These are phyloP conservation scores for Hartigia nigra DNA, from an alignment of 2,888 invertebrate species.

Conservation along the genomic window DNA sequence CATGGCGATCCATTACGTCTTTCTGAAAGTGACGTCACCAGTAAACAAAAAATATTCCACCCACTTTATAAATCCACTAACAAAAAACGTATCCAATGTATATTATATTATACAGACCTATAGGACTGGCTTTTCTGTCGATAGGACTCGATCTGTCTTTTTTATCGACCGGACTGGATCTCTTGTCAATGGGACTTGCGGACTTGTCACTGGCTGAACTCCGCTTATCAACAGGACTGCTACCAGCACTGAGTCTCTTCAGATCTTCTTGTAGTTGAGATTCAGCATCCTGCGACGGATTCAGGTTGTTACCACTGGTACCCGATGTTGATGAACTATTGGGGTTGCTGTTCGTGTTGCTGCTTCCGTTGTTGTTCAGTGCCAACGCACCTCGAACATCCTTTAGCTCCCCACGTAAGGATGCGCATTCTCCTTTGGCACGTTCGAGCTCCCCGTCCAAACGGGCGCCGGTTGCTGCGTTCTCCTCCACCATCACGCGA, in stretches of 20 bases:
- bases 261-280: constrained; percentile 41
- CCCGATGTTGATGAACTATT: constrained; percentile 42
- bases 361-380: constrained; percentile 51
- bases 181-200: constrained; percentile 67
- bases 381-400: constrained; percentile 67
- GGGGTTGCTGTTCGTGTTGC: constrained; percentile 37
- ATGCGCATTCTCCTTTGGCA: constrained; percentile 72
- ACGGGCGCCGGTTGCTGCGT: constrained; percentile 69
- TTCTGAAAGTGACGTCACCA: constrained; percentile 46
- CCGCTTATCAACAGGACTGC: constrained; percentile 61
- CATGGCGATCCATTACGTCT: constrained; percentile 58
- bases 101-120: constrained; percentile 31
- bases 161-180: constrained; percentile 57
- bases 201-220: constrained; percentile 63
- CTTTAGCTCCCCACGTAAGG: constrained; percentile 68
- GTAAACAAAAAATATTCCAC: constrained; percentile 34
- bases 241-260: constrained; percentile 57
- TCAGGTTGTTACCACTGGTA: constrained; percentile 35
- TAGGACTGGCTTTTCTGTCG: constrained; percentile 49
- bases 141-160: constrained; percentile 52
- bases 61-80: neutral
- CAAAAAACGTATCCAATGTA: neutral
- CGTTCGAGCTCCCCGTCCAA: constrained; percentile 74
- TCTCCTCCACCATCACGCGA: constrained; percentile 91
- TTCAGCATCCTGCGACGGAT: constrained; percentile 33